Percentiles rank a stretch among this genome's conserved stretches.
phyloP scores from a whole-genome alignment of 2,888 invertebrate genomes.

The Meiosimyza platycephala region DNA sequence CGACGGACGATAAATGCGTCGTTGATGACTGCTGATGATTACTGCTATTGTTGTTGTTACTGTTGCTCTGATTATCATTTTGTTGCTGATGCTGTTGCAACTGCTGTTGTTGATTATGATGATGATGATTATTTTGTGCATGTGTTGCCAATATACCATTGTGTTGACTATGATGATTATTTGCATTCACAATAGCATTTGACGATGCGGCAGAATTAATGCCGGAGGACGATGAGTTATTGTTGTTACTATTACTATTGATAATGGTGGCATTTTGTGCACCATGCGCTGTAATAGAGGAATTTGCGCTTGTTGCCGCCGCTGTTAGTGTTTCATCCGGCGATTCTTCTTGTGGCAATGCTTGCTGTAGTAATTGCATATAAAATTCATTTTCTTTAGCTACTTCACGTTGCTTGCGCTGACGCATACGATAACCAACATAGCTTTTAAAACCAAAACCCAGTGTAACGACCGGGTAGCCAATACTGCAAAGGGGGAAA shows the following conservation, averaged over 20 bases:
- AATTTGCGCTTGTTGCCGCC: slow-evolving; percentile 19
- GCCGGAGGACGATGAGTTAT: slow-evolving; percentile 33
- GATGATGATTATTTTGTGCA: slow-evolving; percentile 54
- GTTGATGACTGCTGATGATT: slow-evolving; percentile 42
- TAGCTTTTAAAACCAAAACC: slow-evolving; percentile 96
- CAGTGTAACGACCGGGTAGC: slow-evolving; percentile 94
- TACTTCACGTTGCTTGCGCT: slow-evolving; percentile 92
- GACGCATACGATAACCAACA: slow-evolving; percentile 88
- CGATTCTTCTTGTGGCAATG: slow-evolving; percentile 77
- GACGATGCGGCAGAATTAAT: slow-evolving; percentile 33
- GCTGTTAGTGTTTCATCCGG: slow-evolving; percentile 45
- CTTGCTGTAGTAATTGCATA: slow-evolving; percentile 90
- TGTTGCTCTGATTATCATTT: slow-evolving; percentile 45
- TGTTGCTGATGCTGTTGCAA: slow-evolving; percentile 41
- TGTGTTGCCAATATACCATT: slow-evolving; percentile 54
- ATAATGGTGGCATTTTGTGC: slow-evolving; percentile 38
- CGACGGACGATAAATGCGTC: slow-evolving; percentile 39
- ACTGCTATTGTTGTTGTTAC: slow-evolving; percentile 38
- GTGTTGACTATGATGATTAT: slow-evolving; percentile 38
- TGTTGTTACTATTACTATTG: slow-evolving; percentile 42
- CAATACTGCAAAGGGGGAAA: slow-evolving; percentile 74
- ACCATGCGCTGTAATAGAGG: slow-evolving; percentile 34
- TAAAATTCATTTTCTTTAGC: slow-evolving; percentile 96
- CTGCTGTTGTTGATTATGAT: slow-evolving; percentile 49
- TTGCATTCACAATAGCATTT: slow-evolving; percentile 51